Evolutionary conservation across 2,797 vertebrate genomes (phyloP).

Genomic region (Enoplosus armatus): DNA sequence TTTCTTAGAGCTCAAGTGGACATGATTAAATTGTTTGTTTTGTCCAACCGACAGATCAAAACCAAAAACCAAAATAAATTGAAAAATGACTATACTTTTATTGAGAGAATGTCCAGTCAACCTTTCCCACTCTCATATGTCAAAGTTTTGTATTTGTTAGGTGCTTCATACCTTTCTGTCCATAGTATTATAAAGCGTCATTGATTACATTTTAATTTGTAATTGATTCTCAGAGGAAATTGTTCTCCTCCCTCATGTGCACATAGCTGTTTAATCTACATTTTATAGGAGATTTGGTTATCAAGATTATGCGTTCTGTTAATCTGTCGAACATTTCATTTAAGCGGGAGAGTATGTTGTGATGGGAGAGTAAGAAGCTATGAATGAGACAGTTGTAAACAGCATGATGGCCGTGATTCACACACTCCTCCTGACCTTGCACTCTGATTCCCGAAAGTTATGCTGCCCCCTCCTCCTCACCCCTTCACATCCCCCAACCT

Average conservation of each 20-base stretch:
- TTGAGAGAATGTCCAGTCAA: not conserved
- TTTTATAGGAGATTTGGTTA: not conserved
- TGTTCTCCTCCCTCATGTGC: not conserved
- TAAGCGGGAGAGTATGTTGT: not conserved
- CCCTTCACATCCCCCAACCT: constrained; percentile 40
- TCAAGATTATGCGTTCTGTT: not conserved
- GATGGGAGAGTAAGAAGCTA: not conserved
- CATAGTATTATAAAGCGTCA: not conserved
- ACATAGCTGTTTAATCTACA: not conserved
- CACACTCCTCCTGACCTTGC: constrained; percentile 51
- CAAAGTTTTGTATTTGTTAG: not conserved
- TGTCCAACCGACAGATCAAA: not conserved
- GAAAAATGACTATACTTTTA: no score
- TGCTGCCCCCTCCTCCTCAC: constrained; percentile 3
- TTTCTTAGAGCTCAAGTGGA: not conserved
- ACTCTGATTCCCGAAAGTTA: constrained; percentile 68
- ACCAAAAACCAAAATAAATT: not conserved
- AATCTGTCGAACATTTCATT: constrained; percentile 8
- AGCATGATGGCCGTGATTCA: constrained; percentile 65
- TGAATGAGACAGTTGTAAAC: constrained; percentile 14
- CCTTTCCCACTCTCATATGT: not conserved
- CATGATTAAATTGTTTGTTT: constrained; percentile 3
- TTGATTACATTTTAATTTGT: not conserved
- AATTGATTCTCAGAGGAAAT: not conserved
- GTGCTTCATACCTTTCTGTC: not conserved